Evolutionary conservation across 2,797 vertebrate species (phyloP).

Genomic region (Rhyacichthys aspro): DNA sequence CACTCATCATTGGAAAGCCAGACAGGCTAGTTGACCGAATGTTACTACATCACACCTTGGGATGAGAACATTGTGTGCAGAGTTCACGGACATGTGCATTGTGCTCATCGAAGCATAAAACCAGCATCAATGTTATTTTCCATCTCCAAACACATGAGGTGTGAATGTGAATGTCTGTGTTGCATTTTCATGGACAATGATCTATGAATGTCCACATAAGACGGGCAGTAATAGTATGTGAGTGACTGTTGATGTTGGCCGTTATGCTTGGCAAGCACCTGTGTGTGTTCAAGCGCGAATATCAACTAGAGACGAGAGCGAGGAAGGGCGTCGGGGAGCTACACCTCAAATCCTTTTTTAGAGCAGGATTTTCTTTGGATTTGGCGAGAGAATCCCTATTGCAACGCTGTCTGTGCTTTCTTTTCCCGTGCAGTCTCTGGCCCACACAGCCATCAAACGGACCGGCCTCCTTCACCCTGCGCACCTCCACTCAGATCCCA

Average conservation of each 20-base stretch:
- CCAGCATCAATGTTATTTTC: constrained; percentile 15
- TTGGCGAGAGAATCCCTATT: constrained; percentile 46
- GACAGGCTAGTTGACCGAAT: too few species aligned
- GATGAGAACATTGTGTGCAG: background rate
- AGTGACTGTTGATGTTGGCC: constrained; percentile 1
- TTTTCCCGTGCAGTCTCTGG: constrained; percentile 20
- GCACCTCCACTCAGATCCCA: constrained; percentile 52
- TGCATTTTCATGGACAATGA: constrained; percentile 15
- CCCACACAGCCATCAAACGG: constrained; percentile 56
- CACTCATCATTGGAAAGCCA: too few species aligned
- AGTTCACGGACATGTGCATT: constrained; percentile 7
- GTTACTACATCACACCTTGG: too few species aligned
- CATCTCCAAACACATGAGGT: constrained; percentile 1
- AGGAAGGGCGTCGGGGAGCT: background rate
- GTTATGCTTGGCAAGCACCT: constrained; percentile 10
- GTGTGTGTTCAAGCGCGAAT: constrained; percentile 25
- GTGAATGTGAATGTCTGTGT: constrained; percentile 9
- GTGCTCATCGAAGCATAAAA: constrained; percentile 9
- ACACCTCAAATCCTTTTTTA: constrained; percentile 49
- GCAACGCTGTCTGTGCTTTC: constrained; percentile 13
- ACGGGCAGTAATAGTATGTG: background rate
- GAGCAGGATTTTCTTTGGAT: constrained; percentile 50
- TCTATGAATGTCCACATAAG: constrained; percentile 21
- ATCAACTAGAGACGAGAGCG: constrained; percentile 49
- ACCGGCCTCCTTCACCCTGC: constrained; percentile 33